Conservation (phyloP, 2,797 vertebrate genomes). For the Champsocephalus esox region DNA sequence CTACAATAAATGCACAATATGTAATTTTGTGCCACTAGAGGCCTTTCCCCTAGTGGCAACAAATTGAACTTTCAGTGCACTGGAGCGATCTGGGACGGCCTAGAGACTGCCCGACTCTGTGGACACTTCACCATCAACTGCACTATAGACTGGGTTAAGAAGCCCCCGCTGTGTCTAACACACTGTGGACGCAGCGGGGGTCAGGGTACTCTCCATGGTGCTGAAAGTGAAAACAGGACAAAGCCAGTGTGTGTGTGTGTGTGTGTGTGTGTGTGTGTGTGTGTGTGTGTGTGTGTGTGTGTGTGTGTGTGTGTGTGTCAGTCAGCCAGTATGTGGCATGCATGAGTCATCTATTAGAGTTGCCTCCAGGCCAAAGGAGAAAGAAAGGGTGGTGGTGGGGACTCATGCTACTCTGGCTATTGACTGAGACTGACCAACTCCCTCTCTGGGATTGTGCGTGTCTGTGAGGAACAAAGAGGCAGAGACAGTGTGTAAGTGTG, state of each 20-base stretch:
- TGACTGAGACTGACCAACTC: slow-evolving; percentile 24
- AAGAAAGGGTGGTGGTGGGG: slow-evolving; percentile 8
- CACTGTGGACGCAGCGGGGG: slow-evolving; percentile 83
- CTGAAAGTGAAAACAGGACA: slow-evolving; percentile 50
- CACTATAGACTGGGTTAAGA: slow-evolving; percentile 43
- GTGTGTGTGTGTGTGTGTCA: background rate
- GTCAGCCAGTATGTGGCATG: slow-evolving; percentile 35
- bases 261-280: background rate
- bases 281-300: too few relatives aligned
- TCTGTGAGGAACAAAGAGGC: background rate
- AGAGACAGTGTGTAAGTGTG: background rate
- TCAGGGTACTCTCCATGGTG: slow-evolving; percentile 49
- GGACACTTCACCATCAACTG: slow-evolving; percentile 36
- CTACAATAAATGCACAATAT: background rate
- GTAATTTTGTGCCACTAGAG: too few relatives aligned
- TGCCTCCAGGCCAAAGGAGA: slow-evolving; percentile 44
- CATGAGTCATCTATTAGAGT: slow-evolving; percentile 60
- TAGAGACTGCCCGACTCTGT: slow-evolving; percentile 22
- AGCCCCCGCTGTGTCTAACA: slow-evolving; percentile 27
- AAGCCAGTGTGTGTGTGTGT: slow-evolving; percentile 13
- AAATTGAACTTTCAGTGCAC: slow-evolving; percentile 15
- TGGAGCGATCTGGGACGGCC: background rate
- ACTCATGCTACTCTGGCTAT: slow-evolving; percentile 9
- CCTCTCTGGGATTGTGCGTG: slow-evolving; percentile 18
- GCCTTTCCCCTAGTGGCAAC: too few relatives aligned